Base-by-base conservation (phyloP, 2,888 invertebrate genomes). In the Xanthostigma xanthostigma region DNA sequence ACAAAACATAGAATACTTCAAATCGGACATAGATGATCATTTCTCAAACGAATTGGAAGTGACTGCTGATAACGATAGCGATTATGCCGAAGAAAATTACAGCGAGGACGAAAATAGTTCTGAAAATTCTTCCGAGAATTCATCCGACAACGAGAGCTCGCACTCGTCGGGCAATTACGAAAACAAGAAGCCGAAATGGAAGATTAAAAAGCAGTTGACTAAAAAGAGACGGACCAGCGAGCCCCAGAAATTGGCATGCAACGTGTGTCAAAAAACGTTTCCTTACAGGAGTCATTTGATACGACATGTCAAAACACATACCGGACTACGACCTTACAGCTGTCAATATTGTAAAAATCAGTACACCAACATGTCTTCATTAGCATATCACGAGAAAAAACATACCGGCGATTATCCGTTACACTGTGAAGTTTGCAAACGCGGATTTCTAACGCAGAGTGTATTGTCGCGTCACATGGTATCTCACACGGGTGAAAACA, bases 201-300 rank as follows among this genome's bases (percentile, higher is more conserved):
- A 12, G 41, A 12, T n/a, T 41, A 41, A 27, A 27, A 27, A 27
- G 6, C 27, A 27, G 27, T 27, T 27, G 27, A 27, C 27, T 27
- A 27, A 27, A 27, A 27, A 27, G 6, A 27, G 6, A 27, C 27
- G 27, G 6, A 27, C 5, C 5, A 27, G 27, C 27, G 27, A 5
- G 27, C 27, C 27, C 3, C 27, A 27, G 27, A 27, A 27, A 10
- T 17, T 48, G 13, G 36, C 48, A 8, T 48, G 48, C 17, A 40
- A 48, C 13, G 48, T 48, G 9, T 48, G 48, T 38, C 13, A 48
- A 33, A 48, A 48, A 42, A 43, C 48, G n/a, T 48, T 48, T 33
- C 48, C 48, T 9, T 48, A 48, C 27, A 36, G 48, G 2, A 48
- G 48, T 42, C 48, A 48, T 17, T 48, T 48, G 17, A 48, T 48